phyloP scores from a whole-genome alignment of 2,113 vertebrate genomes.

The Oxygymnocypris stewartii region DNA sequence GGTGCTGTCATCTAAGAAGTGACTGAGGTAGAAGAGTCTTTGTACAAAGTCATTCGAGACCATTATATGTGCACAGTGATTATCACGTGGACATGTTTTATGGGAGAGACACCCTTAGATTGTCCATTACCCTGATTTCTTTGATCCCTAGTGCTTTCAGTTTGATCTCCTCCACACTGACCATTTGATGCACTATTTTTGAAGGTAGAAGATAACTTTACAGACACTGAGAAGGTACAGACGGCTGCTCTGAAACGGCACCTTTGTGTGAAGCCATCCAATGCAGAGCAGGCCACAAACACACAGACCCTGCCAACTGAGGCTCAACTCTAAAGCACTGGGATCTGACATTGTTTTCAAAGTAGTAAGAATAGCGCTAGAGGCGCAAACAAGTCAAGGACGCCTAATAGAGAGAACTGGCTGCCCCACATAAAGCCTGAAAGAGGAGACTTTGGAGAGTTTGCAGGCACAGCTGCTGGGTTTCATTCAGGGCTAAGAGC shows the following conservation, averaged over 20 bases:
- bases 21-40: neutral
- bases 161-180: neutral
- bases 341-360: constrained; percentile 43
- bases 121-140: neutral
- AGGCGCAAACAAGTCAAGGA: constrained; percentile 25
- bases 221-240: neutral
- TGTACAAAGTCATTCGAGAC: neutral
- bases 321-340: constrained; percentile 24
- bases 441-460: constrained; percentile 23
- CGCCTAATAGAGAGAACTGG: neutral
- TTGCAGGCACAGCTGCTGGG: neutral
- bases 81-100: neutral
- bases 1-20: constrained; percentile 48
- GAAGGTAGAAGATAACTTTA: neutral
- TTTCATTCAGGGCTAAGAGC: neutral
- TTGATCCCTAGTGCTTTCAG: neutral
- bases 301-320: constrained; percentile 33
- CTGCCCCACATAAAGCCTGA: constrained; percentile 19
- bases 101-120: neutral
- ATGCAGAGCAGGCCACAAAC: constrained; percentile 24
- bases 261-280: constrained; percentile 25
- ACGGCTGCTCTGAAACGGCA: neutral
- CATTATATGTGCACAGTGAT: neutral
- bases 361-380: neutral
- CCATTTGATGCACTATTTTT: neutral